Evolutionary conservation across 2,888 invertebrate species (phyloP), one percentile per base, ranked within the genome.

Genomic region (Deladenus siricidicola): DNA sequence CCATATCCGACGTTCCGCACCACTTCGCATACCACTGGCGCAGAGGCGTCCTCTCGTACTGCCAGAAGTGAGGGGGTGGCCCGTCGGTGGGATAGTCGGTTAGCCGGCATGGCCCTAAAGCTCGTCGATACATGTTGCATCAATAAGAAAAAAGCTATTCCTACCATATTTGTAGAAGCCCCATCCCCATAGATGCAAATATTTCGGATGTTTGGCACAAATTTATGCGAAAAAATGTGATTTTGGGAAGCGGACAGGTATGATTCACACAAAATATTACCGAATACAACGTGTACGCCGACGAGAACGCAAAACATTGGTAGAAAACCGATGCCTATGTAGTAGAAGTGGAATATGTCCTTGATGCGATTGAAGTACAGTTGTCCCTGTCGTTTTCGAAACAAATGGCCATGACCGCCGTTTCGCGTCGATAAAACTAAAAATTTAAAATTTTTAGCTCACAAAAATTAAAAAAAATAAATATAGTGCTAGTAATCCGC

Each of bases 301-400:
- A 56, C 66, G 53, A 70, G 60, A 24, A 67, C 62, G 28, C 67
- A 56, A 10, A 70, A 62, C 29, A 69, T 67, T 1, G 76, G 76
- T 24, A 73, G 57, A 42, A 74, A 64, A 26, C 75, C 75, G 45
- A 76, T 66, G 34, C 72, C 75, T 56, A 76, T 65, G 62, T 73
- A 66, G 58, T 76, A 76, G 63, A 76, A 76, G 59, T 76, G 75
- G 28, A 58, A 62, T 4, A 69, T 69, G 47, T 76, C 76, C 69
- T 75, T 75, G 58, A 76, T 69, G 56, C 75, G 66, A 63, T 75
- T 75, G 17, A 70, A 70, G 48, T 74, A 71, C 43, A 75, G 62
- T 61, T 76, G 75, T 44, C 73, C 75, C 6, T 72, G 73, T 21
- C 75, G 66, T 57, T 72, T 75, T 43, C 70, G 58, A 66, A 76